Percentiles rank a stretch among this genome's conserved stretches.
Conservation (phyloP, 2,797 vertebrate species). For the Philypnodon macrostomus region DNA sequence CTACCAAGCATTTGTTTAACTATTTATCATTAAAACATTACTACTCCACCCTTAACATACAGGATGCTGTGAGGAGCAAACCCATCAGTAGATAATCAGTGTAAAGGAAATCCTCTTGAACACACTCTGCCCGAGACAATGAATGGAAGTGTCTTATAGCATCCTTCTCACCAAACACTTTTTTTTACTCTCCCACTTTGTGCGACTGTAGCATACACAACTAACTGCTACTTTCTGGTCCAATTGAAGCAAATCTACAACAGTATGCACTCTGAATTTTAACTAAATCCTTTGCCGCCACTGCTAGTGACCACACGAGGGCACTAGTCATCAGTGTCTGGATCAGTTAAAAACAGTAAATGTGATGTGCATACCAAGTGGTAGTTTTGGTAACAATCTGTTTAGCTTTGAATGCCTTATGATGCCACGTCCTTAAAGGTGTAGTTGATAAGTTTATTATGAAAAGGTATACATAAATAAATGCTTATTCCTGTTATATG, state of each 20-base stretch:
- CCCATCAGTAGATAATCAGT: constrained; percentile 44
- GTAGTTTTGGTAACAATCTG: not conserved
- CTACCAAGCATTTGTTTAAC: too few species aligned
- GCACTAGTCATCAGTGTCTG: constrained; percentile 51
- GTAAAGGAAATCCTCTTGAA: constrained; percentile 70
- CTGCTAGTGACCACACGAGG: constrained; percentile 58
- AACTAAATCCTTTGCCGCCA: not conserved
- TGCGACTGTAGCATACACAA: constrained; percentile 13
- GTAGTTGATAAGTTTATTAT: too few species aligned
- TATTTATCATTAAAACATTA: not conserved
- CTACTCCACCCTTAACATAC: not conserved
- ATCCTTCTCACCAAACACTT: constrained; percentile 41
- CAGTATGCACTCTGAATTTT: constrained; percentile 16
- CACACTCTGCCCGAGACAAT: constrained; percentile 53
- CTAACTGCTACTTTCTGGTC: constrained; percentile 7
- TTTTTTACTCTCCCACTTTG: constrained; percentile 17
- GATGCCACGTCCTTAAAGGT: too few species aligned
- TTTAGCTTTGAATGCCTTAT: constrained; percentile 1
- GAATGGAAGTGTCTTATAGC: constrained; percentile 68
- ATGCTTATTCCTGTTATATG: too few species aligned
- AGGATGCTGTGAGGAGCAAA: constrained; percentile 25
- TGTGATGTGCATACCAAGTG: constrained; percentile 53
- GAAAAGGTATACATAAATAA: too few species aligned
- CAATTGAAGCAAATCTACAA: constrained; percentile 7
- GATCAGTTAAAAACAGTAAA: constrained; percentile 26